Conservation (phyloP, 2,797 vertebrate genomes). For the Thamnophis elegans region DNA sequence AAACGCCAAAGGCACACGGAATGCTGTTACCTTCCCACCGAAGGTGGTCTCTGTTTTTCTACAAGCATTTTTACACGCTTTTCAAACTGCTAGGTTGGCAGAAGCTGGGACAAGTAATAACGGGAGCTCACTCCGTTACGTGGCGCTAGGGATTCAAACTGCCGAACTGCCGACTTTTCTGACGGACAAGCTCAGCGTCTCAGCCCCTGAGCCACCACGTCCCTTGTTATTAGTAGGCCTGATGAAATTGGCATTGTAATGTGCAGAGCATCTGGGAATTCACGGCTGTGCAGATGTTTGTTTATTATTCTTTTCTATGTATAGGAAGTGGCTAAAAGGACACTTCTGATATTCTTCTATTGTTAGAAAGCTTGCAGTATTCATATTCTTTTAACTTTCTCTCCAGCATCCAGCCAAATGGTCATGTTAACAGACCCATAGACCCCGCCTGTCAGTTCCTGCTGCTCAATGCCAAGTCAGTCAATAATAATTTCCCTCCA, state of each 20-base stretch:
- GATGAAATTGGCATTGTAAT: slow-evolving; percentile 8
- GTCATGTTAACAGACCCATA: not conserved
- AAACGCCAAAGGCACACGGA: too few species aligned
- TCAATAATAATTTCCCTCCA: not conserved
- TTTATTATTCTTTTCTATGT: not conserved
- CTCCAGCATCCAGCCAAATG: not conserved
- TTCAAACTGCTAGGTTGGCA: too few species aligned
- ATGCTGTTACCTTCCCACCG: too few species aligned
- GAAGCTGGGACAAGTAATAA: too few species aligned
- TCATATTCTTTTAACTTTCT: not conserved
- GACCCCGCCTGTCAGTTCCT: not conserved
- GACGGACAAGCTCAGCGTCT: too few species aligned
- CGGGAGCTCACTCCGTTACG: too few species aligned
- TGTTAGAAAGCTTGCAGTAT: not conserved
- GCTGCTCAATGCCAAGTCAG: not conserved
- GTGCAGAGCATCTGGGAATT: not conserved
- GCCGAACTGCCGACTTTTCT: too few species aligned
- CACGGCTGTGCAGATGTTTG: not conserved
- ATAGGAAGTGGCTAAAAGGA: not conserved
- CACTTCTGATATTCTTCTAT: not conserved
- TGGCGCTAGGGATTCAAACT: too few species aligned
- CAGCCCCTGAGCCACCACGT: too few species aligned
- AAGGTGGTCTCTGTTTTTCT: too few species aligned
- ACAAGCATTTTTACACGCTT: too few species aligned
- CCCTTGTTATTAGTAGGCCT: not conserved